phyloP scores from a whole-genome alignment of 2,888 invertebrate genomes.

The Prosopocoilus inquinatus region DNA sequence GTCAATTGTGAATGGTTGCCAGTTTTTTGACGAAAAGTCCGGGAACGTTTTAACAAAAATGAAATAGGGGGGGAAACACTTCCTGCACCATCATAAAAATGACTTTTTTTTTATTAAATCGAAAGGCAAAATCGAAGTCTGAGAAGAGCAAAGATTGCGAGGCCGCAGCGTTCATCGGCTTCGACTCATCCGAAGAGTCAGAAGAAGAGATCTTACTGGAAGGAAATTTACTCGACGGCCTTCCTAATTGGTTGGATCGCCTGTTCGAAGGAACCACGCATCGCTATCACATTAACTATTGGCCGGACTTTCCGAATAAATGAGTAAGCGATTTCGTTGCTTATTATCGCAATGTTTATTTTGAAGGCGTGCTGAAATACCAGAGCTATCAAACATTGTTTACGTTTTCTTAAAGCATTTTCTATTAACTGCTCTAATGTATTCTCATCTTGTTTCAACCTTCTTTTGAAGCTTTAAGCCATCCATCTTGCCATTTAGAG shows the following conservation, averaged over 20 bases:
- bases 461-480: too few species aligned
- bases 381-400: too few species aligned
- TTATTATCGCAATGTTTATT: not conserved
- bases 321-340: slow-evolving; percentile 46
- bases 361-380: not conserved
- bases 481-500: too few species aligned
- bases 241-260: slow-evolving; percentile 95
- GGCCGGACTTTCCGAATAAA: slow-evolving; percentile 94
- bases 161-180: slow-evolving; percentile 83
- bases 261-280: slow-evolving; percentile 95
- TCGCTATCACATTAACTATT: slow-evolving; percentile 94
- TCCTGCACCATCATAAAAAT: too few species aligned
- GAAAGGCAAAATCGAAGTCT: slow-evolving; percentile 19
- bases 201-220: slow-evolving; percentile 55
- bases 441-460: too few species aligned
- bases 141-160: slow-evolving; percentile 62
- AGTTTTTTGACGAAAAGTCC: too few species aligned
- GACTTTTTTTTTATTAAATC: slow-evolving; percentile 11
- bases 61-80: too few species aligned
- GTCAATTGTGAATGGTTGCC: too few species aligned
- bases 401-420: too few species aligned
- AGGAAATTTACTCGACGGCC: slow-evolving; percentile 73
- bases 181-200: slow-evolving; percentile 67
- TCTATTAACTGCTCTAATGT: too few species aligned
- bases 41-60: too few species aligned